Conservation (phyloP, 2,113 vertebrate species). For the Anarhynchus alexandrinus region DNA sequence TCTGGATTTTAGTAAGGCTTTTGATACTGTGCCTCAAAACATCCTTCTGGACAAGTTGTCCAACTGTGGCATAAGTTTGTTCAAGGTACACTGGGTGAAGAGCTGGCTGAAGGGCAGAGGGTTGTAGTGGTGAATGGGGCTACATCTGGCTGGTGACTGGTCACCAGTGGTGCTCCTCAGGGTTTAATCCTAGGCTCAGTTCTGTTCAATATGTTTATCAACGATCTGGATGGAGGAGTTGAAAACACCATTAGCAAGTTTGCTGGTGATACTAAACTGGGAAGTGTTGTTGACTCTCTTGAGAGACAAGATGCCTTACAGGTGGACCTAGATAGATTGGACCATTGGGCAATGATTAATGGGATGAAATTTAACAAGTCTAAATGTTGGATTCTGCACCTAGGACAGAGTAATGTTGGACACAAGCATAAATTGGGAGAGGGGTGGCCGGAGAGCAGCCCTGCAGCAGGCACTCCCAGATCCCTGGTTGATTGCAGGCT, state of each 20-base stretch:
- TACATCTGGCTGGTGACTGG: not conserved
- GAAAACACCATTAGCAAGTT: not conserved
- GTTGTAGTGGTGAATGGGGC: not conserved
- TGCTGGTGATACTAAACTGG: not conserved
- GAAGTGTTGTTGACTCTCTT: not conserved
- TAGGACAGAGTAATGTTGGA: accelerated
- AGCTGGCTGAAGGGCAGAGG: not conserved
- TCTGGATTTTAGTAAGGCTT: not conserved
- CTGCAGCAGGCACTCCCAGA: too few relatives aligned
- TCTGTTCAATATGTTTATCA: not conserved
- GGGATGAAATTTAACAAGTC: not conserved
- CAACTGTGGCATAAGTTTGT: not conserved
- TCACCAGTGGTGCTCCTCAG: not conserved
- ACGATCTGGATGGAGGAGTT: not conserved
- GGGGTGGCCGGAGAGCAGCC: too few relatives aligned
- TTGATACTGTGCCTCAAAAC: not conserved
- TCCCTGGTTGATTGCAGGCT: too few relatives aligned
- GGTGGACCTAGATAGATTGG: not conserved
- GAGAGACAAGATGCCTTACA: not conserved
- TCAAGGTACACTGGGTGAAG: not conserved
- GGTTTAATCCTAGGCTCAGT: not conserved
- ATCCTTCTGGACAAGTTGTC: not conserved
- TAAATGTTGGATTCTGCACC: not conserved
- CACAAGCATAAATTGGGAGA: too few relatives aligned
- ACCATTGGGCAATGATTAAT: not conserved